A percentile compares a stretch with the other conserved stretches of the same genome.
These are phyloP conservation scores for Incurvaria masculella DNA, from an alignment of 2,888 invertebrate genomes.

Conservation along the genomic window DNA sequence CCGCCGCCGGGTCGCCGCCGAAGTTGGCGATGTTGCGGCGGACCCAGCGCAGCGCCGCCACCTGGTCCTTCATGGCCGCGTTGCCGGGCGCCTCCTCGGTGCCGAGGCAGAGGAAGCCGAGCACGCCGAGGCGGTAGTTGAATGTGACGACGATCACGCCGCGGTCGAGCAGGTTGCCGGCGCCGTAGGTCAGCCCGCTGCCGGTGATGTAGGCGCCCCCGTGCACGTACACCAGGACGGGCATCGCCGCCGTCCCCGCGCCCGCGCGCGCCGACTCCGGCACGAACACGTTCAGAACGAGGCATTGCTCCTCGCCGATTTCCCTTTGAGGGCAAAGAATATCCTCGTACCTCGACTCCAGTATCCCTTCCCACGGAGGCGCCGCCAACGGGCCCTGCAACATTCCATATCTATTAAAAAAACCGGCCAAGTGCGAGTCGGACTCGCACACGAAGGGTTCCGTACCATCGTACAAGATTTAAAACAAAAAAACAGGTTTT, in stretches of 20 bases:
- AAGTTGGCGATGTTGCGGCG: conserved; percentile 38
- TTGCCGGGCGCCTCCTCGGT: conserved; percentile 34
- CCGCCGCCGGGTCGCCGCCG: conserved; percentile 34
- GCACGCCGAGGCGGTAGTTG: conserved; percentile 39
- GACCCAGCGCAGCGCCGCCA: conserved; percentile 43
- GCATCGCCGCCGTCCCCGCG: not conserved
- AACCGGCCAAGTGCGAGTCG: too few species aligned
- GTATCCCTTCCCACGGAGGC: conserved; percentile 36
- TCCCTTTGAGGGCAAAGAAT: conserved; percentile 34
- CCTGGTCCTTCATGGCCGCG: conserved; percentile 43
- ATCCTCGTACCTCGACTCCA: conserved; percentile 37
- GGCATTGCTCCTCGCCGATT: conserved; percentile 11
- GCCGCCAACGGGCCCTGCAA: conserved; percentile 33
- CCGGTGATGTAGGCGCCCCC: conserved; percentile 36
- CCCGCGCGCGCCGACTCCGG: not conserved
- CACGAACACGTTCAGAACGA: conserved; percentile 2
- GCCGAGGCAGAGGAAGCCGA: conserved; percentile 43
- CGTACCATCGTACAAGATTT: too few species aligned
- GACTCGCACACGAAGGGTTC: too few species aligned
- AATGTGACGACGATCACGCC: conserved; percentile 36
- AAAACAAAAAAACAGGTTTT: too few species aligned
- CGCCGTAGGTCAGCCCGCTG: conserved; percentile 14
- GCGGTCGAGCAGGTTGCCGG: conserved; percentile 24
- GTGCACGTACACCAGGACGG: conserved; percentile 40
- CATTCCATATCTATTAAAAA: too few species aligned